Conservation (phyloP, 2,113 vertebrate species). For the Mixornis gularis region DNA sequence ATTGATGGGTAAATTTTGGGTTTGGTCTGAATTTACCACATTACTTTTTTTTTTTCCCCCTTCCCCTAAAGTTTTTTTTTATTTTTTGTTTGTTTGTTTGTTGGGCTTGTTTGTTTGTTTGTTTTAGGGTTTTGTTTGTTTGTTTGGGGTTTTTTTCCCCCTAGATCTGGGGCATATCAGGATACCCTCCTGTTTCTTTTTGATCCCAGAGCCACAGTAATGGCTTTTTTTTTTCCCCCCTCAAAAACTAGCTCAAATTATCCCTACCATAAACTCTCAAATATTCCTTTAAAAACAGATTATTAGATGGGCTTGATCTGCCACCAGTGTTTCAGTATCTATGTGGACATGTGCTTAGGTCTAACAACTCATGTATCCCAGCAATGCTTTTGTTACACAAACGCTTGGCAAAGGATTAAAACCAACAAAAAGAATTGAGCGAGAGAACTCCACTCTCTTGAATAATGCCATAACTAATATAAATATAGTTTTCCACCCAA, state of each 20-base stretch:
- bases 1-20: neutral
- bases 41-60: neutral
- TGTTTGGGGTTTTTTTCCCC: neutral
- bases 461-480: neutral
- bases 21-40: neutral
- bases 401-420: neutral
- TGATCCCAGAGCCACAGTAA: neutral
- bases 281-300: neutral
- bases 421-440: neutral
- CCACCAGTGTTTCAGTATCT: neutral
- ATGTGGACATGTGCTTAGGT: neutral
- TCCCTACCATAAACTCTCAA: neutral
- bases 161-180: neutral
- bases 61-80: neutral
- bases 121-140: neutral
- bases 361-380: neutral
- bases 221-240: accelerated
- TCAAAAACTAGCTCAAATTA: neutral
- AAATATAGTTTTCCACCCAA: neutral
- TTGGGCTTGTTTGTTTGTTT: too few relatives aligned
- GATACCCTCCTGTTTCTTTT: neutral
- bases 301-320: neutral
- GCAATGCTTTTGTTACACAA: neutral
- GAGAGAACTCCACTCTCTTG: neutral
- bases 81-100: too few relatives aligned